Conservation (phyloP, 1,140 invertebrate genomes). For the Drosophila nigrodunni region DNA sequence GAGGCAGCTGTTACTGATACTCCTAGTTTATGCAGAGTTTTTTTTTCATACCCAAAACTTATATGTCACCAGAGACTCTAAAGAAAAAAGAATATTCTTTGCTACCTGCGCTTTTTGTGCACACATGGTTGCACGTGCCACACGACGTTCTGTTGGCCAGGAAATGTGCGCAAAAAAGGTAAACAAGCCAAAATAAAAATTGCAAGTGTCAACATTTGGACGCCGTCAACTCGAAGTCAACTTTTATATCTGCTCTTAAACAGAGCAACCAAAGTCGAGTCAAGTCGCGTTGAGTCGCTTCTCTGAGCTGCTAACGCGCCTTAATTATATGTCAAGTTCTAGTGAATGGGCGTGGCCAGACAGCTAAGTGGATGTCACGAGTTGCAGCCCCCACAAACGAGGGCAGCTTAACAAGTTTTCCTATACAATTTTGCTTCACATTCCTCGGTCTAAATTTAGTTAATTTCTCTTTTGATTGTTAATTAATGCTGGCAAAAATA, state of each 20-base stretch:
- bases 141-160: slow-evolving; percentile 45
- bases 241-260: slow-evolving; percentile 43
- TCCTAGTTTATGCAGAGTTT: slow-evolving; percentile 48
- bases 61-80: slow-evolving; percentile 28
- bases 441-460: neutral
- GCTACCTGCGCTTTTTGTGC: slow-evolving; percentile 8
- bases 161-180: slow-evolving; percentile 45
- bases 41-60: slow-evolving; percentile 7
- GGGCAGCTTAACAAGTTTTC: slow-evolving; percentile 7
- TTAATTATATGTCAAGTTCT: slow-evolving; percentile 51
- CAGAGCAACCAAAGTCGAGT: slow-evolving; percentile 7
- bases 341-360: slow-evolving; percentile 31
- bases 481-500: neutral
- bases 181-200: slow-evolving; percentile 38
- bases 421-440: neutral
- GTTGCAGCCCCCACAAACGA: slow-evolving; percentile 17
- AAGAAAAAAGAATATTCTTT: slow-evolving; percentile 30
- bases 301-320: slow-evolving; percentile 11
- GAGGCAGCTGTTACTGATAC: neutral
- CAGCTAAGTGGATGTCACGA: slow-evolving; percentile 27
- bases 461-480: neutral
- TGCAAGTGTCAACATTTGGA: slow-evolving; percentile 52
- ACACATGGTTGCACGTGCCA: slow-evolving; percentile 25
- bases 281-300: neutral
- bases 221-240: slow-evolving; percentile 37